phyloP scores from a whole-genome alignment of 2,888 invertebrate genomes.

The Lottia scabra region DNA sequence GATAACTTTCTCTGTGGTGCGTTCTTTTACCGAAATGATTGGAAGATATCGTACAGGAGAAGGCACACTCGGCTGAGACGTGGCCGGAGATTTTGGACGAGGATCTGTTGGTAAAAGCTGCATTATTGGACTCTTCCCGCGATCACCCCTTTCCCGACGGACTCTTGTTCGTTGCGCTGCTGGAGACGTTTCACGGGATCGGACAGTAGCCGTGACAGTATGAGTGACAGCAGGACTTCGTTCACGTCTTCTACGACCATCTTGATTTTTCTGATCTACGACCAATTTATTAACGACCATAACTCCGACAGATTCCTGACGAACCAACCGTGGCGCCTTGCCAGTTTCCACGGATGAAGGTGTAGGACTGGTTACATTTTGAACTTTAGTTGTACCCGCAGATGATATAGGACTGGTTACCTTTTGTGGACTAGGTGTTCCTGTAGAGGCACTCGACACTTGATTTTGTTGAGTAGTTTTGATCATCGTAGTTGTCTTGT shows the following conservation, averaged over 20 bases:
- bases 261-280: neutral
- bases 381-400: too few relatives aligned
- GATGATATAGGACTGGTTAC: neutral
- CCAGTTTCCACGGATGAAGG: too few relatives aligned
- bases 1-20: neutral
- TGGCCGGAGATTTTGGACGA: neutral
- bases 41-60: neutral
- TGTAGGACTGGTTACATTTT: too few relatives aligned
- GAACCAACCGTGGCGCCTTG: neutral
- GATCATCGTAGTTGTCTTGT: neutral
- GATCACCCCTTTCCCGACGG: neutral
- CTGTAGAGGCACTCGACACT: neutral
- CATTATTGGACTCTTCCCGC: neutral
- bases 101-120: constrained; percentile 1
- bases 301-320: neutral
- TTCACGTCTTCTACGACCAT: neutral
- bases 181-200: neutral
- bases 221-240: neutral
- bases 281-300: neutral
- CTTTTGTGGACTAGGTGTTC: neutral
- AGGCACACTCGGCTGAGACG: neutral
- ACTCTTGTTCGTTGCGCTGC: neutral
- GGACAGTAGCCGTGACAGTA: neutral
- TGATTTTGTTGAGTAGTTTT: neutral
- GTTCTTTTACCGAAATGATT: neutral